Conservation (phyloP, 2,888 invertebrate genomes). For the Andrena trimmerana region DNA sequence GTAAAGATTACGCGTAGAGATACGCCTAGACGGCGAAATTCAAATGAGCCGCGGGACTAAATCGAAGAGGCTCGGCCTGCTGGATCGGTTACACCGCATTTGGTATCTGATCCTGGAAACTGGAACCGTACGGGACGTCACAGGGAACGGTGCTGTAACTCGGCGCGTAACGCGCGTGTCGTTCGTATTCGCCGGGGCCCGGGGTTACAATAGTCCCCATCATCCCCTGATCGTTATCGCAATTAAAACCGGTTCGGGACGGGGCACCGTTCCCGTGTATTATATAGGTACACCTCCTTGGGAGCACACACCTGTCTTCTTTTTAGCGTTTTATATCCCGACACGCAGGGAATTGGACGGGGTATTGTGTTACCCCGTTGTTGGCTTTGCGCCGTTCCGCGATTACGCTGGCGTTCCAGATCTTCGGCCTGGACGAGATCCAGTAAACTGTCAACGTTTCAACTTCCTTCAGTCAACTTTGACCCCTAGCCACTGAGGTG, state of each 20-base stretch:
- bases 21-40: slow-evolving; percentile 77
- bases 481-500: too few relatives aligned
- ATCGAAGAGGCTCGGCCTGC: slow-evolving; percentile 70
- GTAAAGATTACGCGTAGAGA: slow-evolving; percentile 65
- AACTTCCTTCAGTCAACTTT: neutral
- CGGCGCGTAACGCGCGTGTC: slow-evolving; percentile 65
- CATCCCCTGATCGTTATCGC: slow-evolving; percentile 66
- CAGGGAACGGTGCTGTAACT: slow-evolving; percentile 62
- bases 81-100: slow-evolving; percentile 79
- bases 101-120: slow-evolving; percentile 75
- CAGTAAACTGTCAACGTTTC: neutral
- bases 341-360: slow-evolving; percentile 4
- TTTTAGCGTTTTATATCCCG: neutral
- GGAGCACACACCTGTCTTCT: slow-evolving; percentile 8
- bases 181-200: slow-evolving; percentile 39
- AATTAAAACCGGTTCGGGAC: slow-evolving; percentile 65
- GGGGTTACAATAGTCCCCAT: slow-evolving; percentile 62
- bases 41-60: slow-evolving; percentile 75
- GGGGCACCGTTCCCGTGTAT: slow-evolving; percentile 5
- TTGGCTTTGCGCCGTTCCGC: neutral
- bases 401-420: neutral
- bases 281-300: neutral
- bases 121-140: slow-evolving; percentile 67
- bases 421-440: neutral
- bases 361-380: slow-evolving; percentile 26